Base-by-base conservation (phyloP, 2,797 vertebrate species). In the Todus mexicanus region DNA sequence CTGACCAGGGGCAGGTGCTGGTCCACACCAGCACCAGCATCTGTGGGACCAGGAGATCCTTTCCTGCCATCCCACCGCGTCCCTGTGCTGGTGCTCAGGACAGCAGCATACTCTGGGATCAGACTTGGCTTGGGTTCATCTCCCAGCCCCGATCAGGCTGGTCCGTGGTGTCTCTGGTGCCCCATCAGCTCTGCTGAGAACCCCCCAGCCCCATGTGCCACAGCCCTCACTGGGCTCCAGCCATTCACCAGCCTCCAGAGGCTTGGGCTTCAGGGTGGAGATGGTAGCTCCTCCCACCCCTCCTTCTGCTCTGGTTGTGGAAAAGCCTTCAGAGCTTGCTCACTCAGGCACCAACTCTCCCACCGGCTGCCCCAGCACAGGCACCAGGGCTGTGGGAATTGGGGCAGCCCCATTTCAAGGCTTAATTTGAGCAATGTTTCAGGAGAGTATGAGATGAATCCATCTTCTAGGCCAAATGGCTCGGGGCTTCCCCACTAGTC, bases 401-500 rank as follows among this genome's bases (percentile, higher is more conserved):
- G 37, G 38, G 29, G 19, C 56, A 68, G n/a, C 29, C 7, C 20
- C 29, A 37, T 61, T 65, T 53, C 31, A 65, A 42, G 33, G 38
- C 14, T 70, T 37, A 29, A n/a, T 86, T 45, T 1, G 1, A 73
- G n/a, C 21, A 40, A 4, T 19, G 8, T 43, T 64, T 70, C 38
- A n/a, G 63, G 38, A 69, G 11, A 86, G 7, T 17, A 10, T 11
- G 72, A 69, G 69, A 18, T 42, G 3, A 57, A 70, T 50, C 69
- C 42, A 9, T 20, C 47, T 59, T 70, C 37, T n/a, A 42, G 65
- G 43, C n/a, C 65, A 18, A 73, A 23, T 17, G 37, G 26, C 17
- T 61, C 0, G 0, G 0, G 1, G 6, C 12, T 85, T 59, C 22
- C 23, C 14, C 22, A 13, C 33, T 20, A 53, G 54, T 23, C 33